A percentile compares a stretch with the other conserved stretches of the same genome.
Conservation (phyloP, 2,113 vertebrate species). For the Melanostigma gelatinosum region DNA sequence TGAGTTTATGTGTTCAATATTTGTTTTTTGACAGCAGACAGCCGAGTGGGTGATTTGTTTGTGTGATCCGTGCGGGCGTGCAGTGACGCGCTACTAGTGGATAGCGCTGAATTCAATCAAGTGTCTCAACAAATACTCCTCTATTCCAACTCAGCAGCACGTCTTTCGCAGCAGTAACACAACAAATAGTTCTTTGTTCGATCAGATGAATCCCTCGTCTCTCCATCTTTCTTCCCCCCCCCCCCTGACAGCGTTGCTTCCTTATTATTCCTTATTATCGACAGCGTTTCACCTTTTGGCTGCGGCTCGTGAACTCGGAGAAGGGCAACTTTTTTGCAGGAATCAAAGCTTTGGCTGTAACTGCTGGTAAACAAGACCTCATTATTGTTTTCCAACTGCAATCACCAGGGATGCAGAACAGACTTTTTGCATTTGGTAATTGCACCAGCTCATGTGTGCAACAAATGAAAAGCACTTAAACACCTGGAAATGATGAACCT, state of each 20-base stretch:
- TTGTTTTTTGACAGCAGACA: slow-evolving; percentile 38
- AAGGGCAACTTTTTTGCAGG: slow-evolving; percentile 53
- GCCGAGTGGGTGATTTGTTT: slow-evolving; percentile 52
- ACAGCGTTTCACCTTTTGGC: slow-evolving; percentile 59
- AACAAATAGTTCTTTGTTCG: slow-evolving; percentile 53
- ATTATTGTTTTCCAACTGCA: slow-evolving; percentile 71
- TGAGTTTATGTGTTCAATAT: slow-evolving; percentile 66
- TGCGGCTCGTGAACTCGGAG: slow-evolving; percentile 31
- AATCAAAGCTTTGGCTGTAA: slow-evolving; percentile 66
- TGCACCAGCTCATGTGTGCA: slow-evolving; percentile 41
- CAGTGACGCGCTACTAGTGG: slow-evolving; percentile 25
- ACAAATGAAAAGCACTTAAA: slow-evolving; percentile 42
- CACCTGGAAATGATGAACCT: slow-evolving; percentile 19
- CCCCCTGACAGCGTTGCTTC: slow-evolving; percentile 28
- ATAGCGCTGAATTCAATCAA: slow-evolving; percentile 38
- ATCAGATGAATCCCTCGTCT: slow-evolving; percentile 45
- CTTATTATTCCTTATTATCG: slow-evolving; percentile 57
- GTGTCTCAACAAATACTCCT: slow-evolving; percentile 34
- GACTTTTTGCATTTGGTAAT: slow-evolving; percentile 60
- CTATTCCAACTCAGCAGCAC: slow-evolving; percentile 30
- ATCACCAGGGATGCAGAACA: slow-evolving; percentile 57
- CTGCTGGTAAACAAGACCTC: slow-evolving; percentile 67
- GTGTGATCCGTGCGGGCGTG: slow-evolving; percentile 37
- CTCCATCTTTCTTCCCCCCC: slow-evolving; percentile 16
- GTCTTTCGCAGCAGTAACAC: slow-evolving; percentile 49